Evolutionary conservation across 2,113 vertebrate species (phyloP).

Genomic region (Ondatra zibethicus): DNA sequence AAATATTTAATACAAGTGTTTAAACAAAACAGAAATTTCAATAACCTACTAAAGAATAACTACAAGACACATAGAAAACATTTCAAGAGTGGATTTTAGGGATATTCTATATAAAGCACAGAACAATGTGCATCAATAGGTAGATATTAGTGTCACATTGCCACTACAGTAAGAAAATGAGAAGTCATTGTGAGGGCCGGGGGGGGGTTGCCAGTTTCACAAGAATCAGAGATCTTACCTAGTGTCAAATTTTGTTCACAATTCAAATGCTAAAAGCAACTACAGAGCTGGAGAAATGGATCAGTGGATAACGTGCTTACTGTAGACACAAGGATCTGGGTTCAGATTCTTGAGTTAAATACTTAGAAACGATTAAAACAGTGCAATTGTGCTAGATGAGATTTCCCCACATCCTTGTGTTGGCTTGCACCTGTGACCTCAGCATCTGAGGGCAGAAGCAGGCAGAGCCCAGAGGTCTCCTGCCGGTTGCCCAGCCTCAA

Average conservation of each 20-base stretch:
- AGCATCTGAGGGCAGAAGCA: not conserved
- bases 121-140: not conserved
- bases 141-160: not conserved
- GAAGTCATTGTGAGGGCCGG: not conserved
- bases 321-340: not conserved
- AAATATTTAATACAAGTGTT: not conserved
- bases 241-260: not conserved
- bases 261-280: conserved; percentile 2
- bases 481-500: not conserved
- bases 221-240: not conserved
- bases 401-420: not conserved
- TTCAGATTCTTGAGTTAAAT: not conserved
- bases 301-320: not conserved
- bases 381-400: not conserved
- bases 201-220: not conserved
- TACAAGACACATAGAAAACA: not conserved
- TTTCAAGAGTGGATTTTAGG: not conserved
- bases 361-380: not conserved
- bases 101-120: not conserved
- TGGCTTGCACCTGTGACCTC: too few species aligned
- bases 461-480: not conserved
- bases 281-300: not conserved
- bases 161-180: not conserved
- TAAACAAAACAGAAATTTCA: not conserved
- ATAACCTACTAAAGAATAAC: not conserved